Percentiles rank a stretch among this genome's conserved stretches.
These are phyloP conservation scores for Lepidothrix coronata DNA, from an alignment of 2,113 vertebrate genomes.

Conservation along the genomic window DNA sequence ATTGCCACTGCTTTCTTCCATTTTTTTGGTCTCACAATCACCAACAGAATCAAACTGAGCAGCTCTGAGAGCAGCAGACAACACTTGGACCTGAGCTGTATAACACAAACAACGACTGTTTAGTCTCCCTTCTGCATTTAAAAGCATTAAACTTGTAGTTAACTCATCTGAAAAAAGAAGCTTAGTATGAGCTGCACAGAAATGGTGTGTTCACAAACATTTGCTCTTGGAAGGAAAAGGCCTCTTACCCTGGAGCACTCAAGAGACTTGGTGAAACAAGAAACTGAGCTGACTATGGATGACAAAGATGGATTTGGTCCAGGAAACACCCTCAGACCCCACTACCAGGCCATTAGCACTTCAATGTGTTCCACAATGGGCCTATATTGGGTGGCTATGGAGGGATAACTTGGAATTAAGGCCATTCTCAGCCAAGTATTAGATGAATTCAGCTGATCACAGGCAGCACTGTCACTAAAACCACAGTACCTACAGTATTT, in stretches of 20 bases:
- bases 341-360: not conserved
- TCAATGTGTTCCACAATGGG: not conserved
- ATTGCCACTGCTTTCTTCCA: not conserved
- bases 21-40: conserved; percentile 10
- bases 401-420: not conserved
- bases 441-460: not conserved
- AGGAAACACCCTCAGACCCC: not conserved
- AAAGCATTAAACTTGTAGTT: not conserved
- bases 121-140: not conserved
- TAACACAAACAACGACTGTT: not conserved
- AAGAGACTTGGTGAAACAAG: not conserved
- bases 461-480: not conserved
- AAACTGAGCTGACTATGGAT: not conserved
- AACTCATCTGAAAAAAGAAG: not conserved
- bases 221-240: not conserved
- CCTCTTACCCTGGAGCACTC: not conserved
- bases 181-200: not conserved
- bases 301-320: not conserved
- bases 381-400: not conserved
- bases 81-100: conserved; percentile 85
- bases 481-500: not conserved
- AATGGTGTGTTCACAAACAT: not conserved
- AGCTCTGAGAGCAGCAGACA: conserved; percentile 84
- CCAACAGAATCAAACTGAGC: conserved; percentile 77
- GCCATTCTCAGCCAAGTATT: not conserved